Evolutionary conservation across 1,140 invertebrate species (phyloP), one percentile per base, ranked within the genome.

Genomic region (Pentalonia nigronervosa): DNA sequence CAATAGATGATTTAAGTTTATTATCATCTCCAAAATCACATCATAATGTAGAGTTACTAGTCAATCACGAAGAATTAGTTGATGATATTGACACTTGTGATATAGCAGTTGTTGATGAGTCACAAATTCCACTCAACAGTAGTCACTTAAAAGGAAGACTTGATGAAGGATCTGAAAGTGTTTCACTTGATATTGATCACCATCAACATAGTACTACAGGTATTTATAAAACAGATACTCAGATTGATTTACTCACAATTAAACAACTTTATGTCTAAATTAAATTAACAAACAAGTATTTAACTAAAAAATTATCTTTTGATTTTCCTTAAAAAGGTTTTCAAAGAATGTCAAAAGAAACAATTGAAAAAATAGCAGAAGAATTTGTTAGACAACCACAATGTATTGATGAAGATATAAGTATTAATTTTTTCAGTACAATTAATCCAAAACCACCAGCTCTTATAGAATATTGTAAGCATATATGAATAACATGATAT

Each of bases 341-440:
- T 93, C 91, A 93, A 93, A 93, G 91, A 93, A 93, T 93, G 91
- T 93, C 91, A 41, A 93, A 93, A 93, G 91, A 93, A 93, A 83
- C 91, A 36, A 93, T 93, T 56, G 91, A 93, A 86, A 93, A 93
- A 25, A 93, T 93, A 56, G 91, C 91, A 23, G 91, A 93, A 93
- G 91, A 93, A 84, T 93, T 93, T 56, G 91, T 93, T 84, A 93
- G 91, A 93, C 91, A 93, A 86, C 91, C 91, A 36, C 91, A 86
- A 41, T 50, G 81, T 21, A 86, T 93, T 86, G 91, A 93, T 84
- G 91, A 93, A 93, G 91, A 93, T 93, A 93, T 93, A 14, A 84
- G 81, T 86, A 93, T 93, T 45, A 86, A 93, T 41, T 93, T 93
- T 53, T 56, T 93, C 3, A 93, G 91, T 86, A 83, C 25, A 86